Base-by-base conservation (phyloP, 2,797 vertebrate genomes). In the Tenualosa ilisha region DNA sequence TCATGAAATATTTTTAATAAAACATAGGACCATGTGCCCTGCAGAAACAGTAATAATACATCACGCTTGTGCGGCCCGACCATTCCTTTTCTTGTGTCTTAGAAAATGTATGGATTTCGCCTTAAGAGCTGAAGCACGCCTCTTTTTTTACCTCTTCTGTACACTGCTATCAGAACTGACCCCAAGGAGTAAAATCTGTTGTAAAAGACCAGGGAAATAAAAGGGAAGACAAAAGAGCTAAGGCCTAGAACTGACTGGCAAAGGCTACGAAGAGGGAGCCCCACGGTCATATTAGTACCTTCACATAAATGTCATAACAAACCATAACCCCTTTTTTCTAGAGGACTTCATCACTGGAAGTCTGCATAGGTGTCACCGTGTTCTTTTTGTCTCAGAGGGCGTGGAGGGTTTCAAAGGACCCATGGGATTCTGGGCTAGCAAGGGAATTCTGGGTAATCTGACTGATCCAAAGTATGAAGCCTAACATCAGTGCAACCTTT, bases 21-120 rank as follows among this genome's bases (percentile, higher is more conserved):
- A 92, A 91, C 51, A 91, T 82, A 86, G 89, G 89, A 87, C 89
- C 91, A 89, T 81, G 83, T 82, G 79, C 91, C 85, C 86, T 0
- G 0, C 88, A 91, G 90, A 93, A 89, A 93, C 91, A 92, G 92
- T 89, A 88, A 84, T 83, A 82, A 26, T 65, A 89, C 85, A 89
- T 91, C 3, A 89, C 87, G 89, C 86, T 82, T 79, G 86, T 86
- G 84, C 86, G 88, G 88, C 87, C 79, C 31, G 82, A 86, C 53
- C 51, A 89, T 84, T 82, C 68, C 81, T 82, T 87, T 82, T 37
- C 86, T 22, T 46, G 61, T 87, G 87, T 92, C 86, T 86, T 86
- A 86, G 88, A 86, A 92, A 89, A 91, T 87, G 91, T 89, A 86
- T 81, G 91, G 88, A 86, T 81, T 87, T 59, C 88, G 53, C 68